Conservation (phyloP, 2,888 invertebrate genomes). For the Cheilosia urbana region DNA sequence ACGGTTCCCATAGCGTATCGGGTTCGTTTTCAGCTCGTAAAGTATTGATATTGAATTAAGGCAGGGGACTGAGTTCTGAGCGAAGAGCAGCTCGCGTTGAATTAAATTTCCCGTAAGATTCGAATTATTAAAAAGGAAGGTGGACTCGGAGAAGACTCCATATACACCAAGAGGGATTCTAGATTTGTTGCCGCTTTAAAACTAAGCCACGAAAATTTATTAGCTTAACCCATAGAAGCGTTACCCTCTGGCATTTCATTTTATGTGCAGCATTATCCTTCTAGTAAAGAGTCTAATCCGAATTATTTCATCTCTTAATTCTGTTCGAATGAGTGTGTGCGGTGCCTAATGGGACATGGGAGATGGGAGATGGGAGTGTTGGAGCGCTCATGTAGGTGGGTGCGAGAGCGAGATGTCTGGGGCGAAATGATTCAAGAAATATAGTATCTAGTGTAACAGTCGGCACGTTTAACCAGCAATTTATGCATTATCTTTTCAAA, state of each 20-base stretch:
- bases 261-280: constrained; percentile 67
- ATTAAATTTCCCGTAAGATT: constrained; percentile 55
- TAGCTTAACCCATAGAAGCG: constrained; percentile 70
- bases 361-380: too few relatives aligned
- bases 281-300: constrained; percentile 62
- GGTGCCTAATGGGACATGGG: constrained; percentile 54
- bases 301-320: constrained; percentile 75
- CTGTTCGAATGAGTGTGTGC: constrained; percentile 64
- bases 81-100: constrained; percentile 9
- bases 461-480: constrained; percentile 59
- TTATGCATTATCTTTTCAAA: constrained; percentile 72
- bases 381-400: background rate
- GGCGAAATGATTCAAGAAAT: constrained; percentile 57
- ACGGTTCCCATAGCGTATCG: constrained; percentile 56
- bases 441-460: constrained; percentile 48
- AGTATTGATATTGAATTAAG: constrained; percentile 53
- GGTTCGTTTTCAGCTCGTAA: constrained; percentile 12
- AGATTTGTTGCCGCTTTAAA: constrained; percentile 67
- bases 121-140: constrained; percentile 52
- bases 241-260: constrained; percentile 70
- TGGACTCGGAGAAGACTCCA: background rate
- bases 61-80: background rate
- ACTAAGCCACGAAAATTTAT: constrained; percentile 71
- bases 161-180: constrained; percentile 12
- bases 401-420: constrained; percentile 30